Evolutionary conservation across 2,113 vertebrate genomes (phyloP).

Genomic region (Alces alces): DNA sequence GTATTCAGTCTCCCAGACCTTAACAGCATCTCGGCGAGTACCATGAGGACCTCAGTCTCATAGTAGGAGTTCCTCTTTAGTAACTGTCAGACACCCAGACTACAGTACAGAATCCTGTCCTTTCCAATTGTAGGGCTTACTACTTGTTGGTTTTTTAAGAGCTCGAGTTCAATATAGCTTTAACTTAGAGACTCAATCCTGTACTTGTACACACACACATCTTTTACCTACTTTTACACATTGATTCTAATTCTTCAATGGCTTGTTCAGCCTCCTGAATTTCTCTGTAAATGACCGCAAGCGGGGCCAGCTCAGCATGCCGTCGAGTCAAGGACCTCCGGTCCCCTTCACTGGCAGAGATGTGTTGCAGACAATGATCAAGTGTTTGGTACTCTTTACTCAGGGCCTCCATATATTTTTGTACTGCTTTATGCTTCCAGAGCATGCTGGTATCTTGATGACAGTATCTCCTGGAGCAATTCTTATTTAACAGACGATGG

Average conservation of each 20-base stretch:
- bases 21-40: not conserved
- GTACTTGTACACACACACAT: not conserved
- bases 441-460: slow-evolving; percentile 68
- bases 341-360: slow-evolving; percentile 71
- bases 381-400: slow-evolving; percentile 77
- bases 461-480: slow-evolving; percentile 57
- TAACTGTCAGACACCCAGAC: not conserved
- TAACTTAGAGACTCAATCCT: not conserved
- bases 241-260: slow-evolving; percentile 79
- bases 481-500: slow-evolving; percentile 46
- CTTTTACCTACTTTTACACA: slow-evolving; percentile 81
- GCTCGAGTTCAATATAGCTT: not conserved
- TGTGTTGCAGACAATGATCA: slow-evolving; percentile 58
- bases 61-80: not conserved
- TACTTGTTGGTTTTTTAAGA: not conserved
- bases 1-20: not conserved
- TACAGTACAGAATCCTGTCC: not conserved
- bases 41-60: not conserved
- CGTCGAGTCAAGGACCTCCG: slow-evolving; percentile 72
- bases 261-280: slow-evolving; percentile 79
- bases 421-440: slow-evolving; percentile 78
- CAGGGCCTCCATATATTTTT: slow-evolving; percentile 78
- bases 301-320: slow-evolving; percentile 74
- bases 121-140: not conserved
- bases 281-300: slow-evolving; percentile 74